A percentile compares a stretch with the other conserved stretches of the same genome.
phyloP scores from a whole-genome alignment of 2,797 vertebrate species.

The Poecilia wingei region DNA sequence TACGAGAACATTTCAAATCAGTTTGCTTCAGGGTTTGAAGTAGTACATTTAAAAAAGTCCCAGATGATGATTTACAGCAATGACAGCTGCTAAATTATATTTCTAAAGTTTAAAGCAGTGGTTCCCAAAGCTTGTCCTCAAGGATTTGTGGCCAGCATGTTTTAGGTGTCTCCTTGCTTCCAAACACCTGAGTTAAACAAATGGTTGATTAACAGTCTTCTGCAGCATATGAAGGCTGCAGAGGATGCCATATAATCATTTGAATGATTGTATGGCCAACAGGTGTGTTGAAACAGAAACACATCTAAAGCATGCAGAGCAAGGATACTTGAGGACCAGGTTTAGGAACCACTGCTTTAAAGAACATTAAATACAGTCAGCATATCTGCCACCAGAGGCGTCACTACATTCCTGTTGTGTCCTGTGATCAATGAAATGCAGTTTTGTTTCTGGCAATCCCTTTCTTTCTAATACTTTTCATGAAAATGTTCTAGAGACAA shows the following conservation, averaged over 20 bases:
- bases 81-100: constrained; percentile 19
- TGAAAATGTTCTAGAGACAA: not conserved
- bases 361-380: constrained; percentile 22
- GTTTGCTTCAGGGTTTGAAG: constrained; percentile 32
- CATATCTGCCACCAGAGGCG: constrained; percentile 31
- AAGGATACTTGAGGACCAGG: not conserved
- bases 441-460: constrained; percentile 38
- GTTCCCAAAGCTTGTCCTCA: too few species aligned
- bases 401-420: constrained; percentile 40
- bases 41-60: constrained; percentile 37
- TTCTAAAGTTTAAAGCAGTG: too few species aligned
- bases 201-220: too few species aligned
- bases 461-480: constrained; percentile 30
- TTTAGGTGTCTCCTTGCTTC: too few species aligned
- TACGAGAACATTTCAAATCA: constrained; percentile 37
- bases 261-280: too few species aligned
- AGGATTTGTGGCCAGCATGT: too few species aligned
- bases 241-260: too few species aligned
- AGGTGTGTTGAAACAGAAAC: too few species aligned
- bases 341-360: constrained; percentile 17
- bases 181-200: too few species aligned
- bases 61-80: constrained; percentile 53
- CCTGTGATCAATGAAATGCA: constrained; percentile 23
- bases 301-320: too few species aligned
- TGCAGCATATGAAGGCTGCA: too few species aligned